Evolutionary conservation across 2,113 vertebrate species (phyloP).

Genomic region (Orientallactaga bullata): DNA sequence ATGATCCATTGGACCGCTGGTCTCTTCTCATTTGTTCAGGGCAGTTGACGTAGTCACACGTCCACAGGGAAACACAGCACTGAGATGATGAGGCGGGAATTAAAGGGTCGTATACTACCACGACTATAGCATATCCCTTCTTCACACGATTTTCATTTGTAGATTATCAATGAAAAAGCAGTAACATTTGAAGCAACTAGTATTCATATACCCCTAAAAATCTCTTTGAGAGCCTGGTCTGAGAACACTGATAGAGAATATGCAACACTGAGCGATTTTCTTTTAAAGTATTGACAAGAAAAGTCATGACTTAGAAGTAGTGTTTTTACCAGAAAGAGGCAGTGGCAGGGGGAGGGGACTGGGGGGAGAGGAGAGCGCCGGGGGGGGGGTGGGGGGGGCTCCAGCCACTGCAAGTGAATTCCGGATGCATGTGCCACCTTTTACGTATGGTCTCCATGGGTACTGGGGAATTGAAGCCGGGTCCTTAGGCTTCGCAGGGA

Average conservation of each 20-base stretch:
- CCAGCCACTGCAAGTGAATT: no score
- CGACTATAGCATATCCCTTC: no score
- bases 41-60: background rate
- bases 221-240: background rate
- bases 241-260: background rate
- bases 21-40: constrained; percentile 5
- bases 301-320: background rate
- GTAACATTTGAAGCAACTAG: background rate
- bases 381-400: no score
- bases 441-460: no score
- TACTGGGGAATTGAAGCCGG: no score
- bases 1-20: constrained; percentile 17
- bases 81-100: constrained; percentile 14
- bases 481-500: no score
- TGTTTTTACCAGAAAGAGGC: background rate
- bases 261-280: background rate
- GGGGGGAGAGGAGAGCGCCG: no score
- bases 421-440: no score
- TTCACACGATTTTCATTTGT: background rate
- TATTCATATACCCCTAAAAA: background rate
- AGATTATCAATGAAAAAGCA: background rate
- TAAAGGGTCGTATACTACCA: background rate
- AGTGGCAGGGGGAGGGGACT: no score
- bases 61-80: background rate
- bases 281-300: background rate